Evolutionary conservation across 2,797 vertebrate genomes (phyloP), one percentile per base, ranked within the genome.

Genomic region (Nyctalus aviator): DNA sequence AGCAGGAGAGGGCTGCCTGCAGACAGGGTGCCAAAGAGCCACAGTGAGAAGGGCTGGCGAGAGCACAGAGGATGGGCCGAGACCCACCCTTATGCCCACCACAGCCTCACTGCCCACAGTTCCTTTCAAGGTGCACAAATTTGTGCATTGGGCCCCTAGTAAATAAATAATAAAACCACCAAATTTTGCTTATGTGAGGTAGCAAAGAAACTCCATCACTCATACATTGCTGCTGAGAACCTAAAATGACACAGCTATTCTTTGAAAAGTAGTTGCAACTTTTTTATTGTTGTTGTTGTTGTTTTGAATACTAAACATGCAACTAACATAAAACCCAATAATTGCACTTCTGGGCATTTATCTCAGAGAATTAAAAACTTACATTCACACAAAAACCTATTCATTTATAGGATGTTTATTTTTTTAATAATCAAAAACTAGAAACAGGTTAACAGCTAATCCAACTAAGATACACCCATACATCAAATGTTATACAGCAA

Each of bases 41-140:
- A 0, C 59, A 62, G 59, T 62, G 10, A 10, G 27, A 27, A 27
- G 12, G 4, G 2, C 0, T 5, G 25, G 5, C 1, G 0, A 5
- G 25, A 25, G 5, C 0, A 2, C 25, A 6, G 27, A 62, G 27
- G 27, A 62, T 14, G 2, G 27, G 27, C 25, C 5, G 6, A 62
- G 59, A 62, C 9, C 27, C 2, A 6, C 27, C 59, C 12, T 27
- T 62, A 13, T 62, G 59, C 12, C 59, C 59, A 62, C 25, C 1
- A 6, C 59, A 30, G 27, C 12, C 27, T 30, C 2, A 6, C 12
- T 1, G 59, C 59, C 59, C 27, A 62, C 2, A 62, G 27, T 62
- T 62, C 27, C 59, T 62, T 62, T 62, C 59, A 30, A 62, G 27
- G 25, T 62, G 12, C 59, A 62, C 2, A 2, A 30, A 62, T 62